phyloP scores from a whole-genome alignment of 2,113 vertebrate species.

The Ailuropoda melanoleuca region DNA sequence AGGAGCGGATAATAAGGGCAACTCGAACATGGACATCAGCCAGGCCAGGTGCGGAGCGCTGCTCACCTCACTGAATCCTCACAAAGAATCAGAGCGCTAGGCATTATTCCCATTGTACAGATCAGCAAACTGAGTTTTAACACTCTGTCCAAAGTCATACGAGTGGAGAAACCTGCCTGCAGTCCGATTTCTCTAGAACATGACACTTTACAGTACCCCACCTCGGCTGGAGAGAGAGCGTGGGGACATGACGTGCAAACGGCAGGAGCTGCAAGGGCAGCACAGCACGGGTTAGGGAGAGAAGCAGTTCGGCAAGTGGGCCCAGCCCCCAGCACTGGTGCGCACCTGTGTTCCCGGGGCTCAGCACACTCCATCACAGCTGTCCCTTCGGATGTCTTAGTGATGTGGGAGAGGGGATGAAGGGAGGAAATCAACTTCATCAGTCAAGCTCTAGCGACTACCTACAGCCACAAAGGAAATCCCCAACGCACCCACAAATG shows the following conservation, averaged over 20 bases:
- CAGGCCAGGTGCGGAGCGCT: background rate
- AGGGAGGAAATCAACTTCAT: background rate
- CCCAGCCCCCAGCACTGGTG: rapidly evolving
- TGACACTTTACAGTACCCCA: rapidly evolving
- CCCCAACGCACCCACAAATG: rapidly evolving
- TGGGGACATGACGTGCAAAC: background rate
- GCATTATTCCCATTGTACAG: background rate
- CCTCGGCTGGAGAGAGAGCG: rapidly evolving
- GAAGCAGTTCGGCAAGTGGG: rapidly evolving
- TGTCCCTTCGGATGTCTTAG: background rate
- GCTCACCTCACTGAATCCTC: background rate
- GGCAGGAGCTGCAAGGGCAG: rapidly evolving
- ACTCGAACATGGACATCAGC: background rate
- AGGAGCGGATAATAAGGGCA: background rate
- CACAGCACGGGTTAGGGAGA: rapidly evolving
- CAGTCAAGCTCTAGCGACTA: background rate
- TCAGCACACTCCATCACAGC: background rate
- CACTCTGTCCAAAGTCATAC: background rate
- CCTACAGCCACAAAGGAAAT: background rate
- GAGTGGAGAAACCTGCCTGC: background rate
- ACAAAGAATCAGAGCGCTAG: rapidly evolving
- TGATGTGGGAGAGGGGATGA: background rate
- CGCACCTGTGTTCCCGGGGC: rapidly evolving
- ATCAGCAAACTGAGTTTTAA: background rate
- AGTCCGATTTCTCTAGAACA: background rate